phyloP scores from a whole-genome alignment of 1,140 invertebrate genomes.

The Pseudomyrmex pallidus region DNA sequence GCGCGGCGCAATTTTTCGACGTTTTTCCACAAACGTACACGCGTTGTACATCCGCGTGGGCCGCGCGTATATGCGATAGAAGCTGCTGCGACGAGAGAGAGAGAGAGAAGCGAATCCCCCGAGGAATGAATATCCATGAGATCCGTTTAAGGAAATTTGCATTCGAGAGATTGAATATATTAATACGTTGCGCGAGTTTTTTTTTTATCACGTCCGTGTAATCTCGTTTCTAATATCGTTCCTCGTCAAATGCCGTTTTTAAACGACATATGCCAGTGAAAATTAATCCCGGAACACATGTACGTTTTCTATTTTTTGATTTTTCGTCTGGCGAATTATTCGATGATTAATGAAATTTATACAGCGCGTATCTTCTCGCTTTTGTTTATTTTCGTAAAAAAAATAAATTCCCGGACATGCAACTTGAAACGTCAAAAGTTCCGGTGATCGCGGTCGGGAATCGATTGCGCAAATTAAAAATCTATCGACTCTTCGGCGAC shows the following conservation, averaged over 20 bases:
- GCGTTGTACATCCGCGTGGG: constrained; percentile 48
- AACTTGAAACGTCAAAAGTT: no score
- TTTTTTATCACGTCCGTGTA: constrained; percentile 17
- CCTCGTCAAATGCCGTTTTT: background rate
- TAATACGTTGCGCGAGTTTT: constrained; percentile 1
- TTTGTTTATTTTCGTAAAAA: background rate
- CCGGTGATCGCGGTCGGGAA: no score
- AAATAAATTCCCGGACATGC: no score
- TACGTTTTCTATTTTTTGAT: background rate
- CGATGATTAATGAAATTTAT: background rate
- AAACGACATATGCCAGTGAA: background rate
- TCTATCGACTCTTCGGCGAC: no score
- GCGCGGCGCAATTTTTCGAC: background rate
- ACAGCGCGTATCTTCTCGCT: no score
- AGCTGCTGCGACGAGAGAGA: constrained; percentile 37
- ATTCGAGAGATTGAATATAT: constrained; percentile 21
- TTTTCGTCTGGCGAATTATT: background rate
- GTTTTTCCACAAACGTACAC: constrained; percentile 12
- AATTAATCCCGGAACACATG: constrained; percentile 9
- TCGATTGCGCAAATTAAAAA: no score
- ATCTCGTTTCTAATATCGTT: constrained; percentile 6
- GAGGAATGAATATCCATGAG: constrained; percentile 49
- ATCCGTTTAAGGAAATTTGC: constrained; percentile 20
- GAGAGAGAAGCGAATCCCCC: background rate
- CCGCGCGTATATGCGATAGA: constrained; percentile 13